Evolutionary conservation across 2,113 vertebrate genomes (phyloP).

Genomic region (Pycnonotus jocosus): DNA sequence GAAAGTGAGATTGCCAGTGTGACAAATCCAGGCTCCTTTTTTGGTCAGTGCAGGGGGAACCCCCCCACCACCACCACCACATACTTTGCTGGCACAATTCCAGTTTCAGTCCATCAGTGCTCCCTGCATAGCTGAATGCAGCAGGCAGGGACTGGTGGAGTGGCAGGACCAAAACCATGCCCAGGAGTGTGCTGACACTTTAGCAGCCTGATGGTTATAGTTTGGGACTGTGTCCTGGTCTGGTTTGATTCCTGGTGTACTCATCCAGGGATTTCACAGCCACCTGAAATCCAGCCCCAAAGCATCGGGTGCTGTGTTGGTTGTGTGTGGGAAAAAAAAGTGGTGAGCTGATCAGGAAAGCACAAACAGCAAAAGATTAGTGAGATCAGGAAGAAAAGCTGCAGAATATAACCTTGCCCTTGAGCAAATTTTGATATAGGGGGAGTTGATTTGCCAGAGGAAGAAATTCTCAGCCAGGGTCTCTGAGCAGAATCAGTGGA

Average conservation of each 20-base stretch:
- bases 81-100: neutral
- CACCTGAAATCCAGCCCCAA: neutral
- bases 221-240: fast-evolving
- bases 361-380: neutral
- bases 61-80: neutral
- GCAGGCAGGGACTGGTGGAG: neutral
- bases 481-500: neutral
- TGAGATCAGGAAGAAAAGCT: neutral
- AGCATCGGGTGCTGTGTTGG: neutral
- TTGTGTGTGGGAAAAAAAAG: neutral
- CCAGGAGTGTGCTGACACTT: neutral
- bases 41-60: neutral
- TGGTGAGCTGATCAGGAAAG: neutral
- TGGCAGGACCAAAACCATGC: neutral
- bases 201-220: neutral
- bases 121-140: neutral
- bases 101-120: neutral
- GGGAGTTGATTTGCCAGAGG: neutral
- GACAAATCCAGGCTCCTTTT: neutral
- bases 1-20: neutral
- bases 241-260: neutral
- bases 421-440: neutral
- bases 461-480: neutral
- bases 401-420: fast-evolving
- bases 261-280: neutral